phyloP scores from a whole-genome alignment of 2,888 invertebrate species.

The Patella pellucida region DNA sequence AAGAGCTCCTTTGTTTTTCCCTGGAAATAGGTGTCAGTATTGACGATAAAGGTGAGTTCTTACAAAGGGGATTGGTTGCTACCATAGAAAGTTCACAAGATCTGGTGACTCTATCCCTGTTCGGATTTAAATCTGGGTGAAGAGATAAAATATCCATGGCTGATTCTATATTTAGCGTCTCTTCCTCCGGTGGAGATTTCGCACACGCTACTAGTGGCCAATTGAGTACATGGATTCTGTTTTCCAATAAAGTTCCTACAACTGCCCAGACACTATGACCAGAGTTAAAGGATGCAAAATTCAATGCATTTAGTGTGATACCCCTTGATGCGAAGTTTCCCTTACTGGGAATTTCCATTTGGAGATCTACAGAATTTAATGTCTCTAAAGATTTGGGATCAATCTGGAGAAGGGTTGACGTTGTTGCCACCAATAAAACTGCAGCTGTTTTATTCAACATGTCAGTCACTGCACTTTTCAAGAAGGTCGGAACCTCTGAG shows the following conservation, averaged over 20 bases:
- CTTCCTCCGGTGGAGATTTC: background rate
- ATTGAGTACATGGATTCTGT: conserved; percentile 28
- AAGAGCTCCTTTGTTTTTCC: background rate
- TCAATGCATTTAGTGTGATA: background rate
- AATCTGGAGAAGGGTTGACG: conserved; percentile 55
- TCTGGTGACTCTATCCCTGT: background rate
- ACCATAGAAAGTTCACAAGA: conserved; percentile 26
- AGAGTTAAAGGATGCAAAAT: background rate
- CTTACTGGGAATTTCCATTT: conserved; percentile 31
- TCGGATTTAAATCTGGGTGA: background rate
- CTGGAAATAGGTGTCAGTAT: conserved; percentile 52
- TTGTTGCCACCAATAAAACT: conserved; percentile 56
- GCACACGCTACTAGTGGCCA: conserved; percentile 16
- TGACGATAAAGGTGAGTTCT: conserved; percentile 58
- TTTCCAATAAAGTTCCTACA: conserved; percentile 33
- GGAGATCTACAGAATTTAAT: conserved; percentile 45
- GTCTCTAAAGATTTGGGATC: conserved; percentile 60
- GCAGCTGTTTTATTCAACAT: conserved; percentile 50
- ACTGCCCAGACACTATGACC: conserved; percentile 20
- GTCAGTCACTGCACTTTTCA: conserved; percentile 40
- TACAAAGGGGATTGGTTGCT: conserved; percentile 44
- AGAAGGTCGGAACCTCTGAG: conserved; percentile 5
- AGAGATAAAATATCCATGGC: background rate
- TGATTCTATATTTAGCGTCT: background rate
- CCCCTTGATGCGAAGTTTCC: background rate